These are phyloP conservation scores for Achatina immaculata DNA, from an alignment of 1,140 invertebrate genomes.

Conservation along the genomic window DNA sequence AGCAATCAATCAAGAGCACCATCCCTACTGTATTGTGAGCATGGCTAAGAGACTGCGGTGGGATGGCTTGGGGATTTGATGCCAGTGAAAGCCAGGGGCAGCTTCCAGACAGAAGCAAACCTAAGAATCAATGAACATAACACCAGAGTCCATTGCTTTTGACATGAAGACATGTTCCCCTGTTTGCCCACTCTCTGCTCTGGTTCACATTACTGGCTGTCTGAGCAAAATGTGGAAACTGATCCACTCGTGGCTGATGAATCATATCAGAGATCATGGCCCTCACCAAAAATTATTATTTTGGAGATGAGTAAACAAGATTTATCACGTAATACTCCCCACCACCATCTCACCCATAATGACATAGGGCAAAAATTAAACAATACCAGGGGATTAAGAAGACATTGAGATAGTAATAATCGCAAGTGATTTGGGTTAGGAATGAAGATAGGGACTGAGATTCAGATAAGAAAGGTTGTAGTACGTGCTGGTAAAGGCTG, in stretches of 20 bases:
- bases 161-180: constrained; percentile 34
- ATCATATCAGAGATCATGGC: constrained; percentile 15
- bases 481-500: too few relatives aligned
- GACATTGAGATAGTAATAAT: too few relatives aligned
- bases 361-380: constrained; percentile 6
- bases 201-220: constrained; percentile 19
- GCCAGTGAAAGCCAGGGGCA: constrained; percentile 18
- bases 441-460: too few relatives aligned
- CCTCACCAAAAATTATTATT: constrained; percentile 23
- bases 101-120: constrained; percentile 25
- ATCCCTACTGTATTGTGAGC: constrained; percentile 25
- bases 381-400: neutral
- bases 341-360: neutral
- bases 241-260: constrained; percentile 2
- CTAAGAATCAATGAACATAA: constrained; percentile 30
- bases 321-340: neutral
- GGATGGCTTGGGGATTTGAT: constrained; percentile 30
- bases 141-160: constrained; percentile 20
- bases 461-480: too few relatives aligned
- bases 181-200: constrained; percentile 29
- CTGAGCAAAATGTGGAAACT: neutral
- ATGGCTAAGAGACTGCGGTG: constrained; percentile 3
- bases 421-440: too few relatives aligned
- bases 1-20: constrained; percentile 33
- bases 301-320: constrained; percentile 1